These are phyloP conservation scores for Cephus cinctus DNA, from an alignment of 1,140 invertebrate species.

Conservation along the genomic window DNA sequence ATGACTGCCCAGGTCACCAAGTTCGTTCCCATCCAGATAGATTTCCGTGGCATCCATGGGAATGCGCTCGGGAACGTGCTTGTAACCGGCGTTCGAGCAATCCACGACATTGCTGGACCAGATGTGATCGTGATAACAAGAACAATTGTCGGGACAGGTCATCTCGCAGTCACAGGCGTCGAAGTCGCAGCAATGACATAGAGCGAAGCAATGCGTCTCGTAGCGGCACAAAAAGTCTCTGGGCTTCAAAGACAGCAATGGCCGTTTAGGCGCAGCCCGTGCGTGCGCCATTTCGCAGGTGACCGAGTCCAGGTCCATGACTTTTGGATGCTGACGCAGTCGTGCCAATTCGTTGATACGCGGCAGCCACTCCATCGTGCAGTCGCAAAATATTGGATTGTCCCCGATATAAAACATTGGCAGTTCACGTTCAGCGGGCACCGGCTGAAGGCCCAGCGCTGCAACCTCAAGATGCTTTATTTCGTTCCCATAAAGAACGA, in stretches of 20 bases:
- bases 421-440: conserved; percentile 64
- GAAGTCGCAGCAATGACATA: conserved; percentile 93
- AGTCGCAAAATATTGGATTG: conserved; percentile 82
- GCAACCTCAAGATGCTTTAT: conserved; percentile 71
- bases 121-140: conserved; percentile 90
- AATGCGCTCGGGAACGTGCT: conserved; percentile 79
- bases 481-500: conserved; percentile 75
- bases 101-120: conserved; percentile 94
- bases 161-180: conserved; percentile 95
- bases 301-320: conserved; percentile 89
- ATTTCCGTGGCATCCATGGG: conserved; percentile 94
- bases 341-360: conserved; percentile 70
- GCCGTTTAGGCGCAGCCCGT: conserved; percentile 76
- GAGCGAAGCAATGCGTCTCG: conserved; percentile 87
- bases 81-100: conserved; percentile 78
- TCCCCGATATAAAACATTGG: conserved; percentile 78
- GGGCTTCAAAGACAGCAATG: conserved; percentile 78
- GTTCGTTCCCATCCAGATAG: conserved; percentile 88
- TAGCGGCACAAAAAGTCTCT: conserved; percentile 91
- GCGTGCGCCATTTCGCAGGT: conserved; percentile 88
- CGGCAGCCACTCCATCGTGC: conserved; percentile 83
- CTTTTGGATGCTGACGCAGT: conserved; percentile 79
- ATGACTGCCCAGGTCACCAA: conserved; percentile 82
- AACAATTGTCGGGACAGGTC: conserved; percentile 91
- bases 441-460: conserved; percentile 66